A percentile compares a stretch with the other conserved stretches of the same genome.
phyloP scores from a whole-genome alignment of 2,797 vertebrate genomes.

The Anomalospiza imberbis region DNA sequence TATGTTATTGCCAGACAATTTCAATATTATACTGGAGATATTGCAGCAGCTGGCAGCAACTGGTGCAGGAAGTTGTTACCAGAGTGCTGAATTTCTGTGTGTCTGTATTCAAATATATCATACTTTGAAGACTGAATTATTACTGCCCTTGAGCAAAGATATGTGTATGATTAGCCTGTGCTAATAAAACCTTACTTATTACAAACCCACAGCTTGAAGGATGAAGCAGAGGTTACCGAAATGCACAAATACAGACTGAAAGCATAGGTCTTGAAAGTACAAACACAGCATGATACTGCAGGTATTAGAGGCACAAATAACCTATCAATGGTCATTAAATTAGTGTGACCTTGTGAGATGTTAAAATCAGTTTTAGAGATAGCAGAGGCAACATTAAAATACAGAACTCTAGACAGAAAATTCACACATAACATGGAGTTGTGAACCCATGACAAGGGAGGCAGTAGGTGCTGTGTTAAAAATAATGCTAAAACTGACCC shows the following conservation, averaged over 20 bases:
- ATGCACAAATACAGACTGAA: background rate
- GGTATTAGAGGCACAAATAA: background rate
- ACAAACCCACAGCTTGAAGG: slow-evolving; percentile 13
- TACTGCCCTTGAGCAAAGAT: slow-evolving; percentile 3
- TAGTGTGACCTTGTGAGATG: background rate
- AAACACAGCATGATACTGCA: background rate
- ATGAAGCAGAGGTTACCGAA: background rate
- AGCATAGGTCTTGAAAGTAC: background rate
- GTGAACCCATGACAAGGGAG: background rate
- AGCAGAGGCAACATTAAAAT: background rate
- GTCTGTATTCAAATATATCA: background rate
- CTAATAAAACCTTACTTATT: slow-evolving; percentile 40
- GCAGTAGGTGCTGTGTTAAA: background rate
- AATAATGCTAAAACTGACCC: background rate
- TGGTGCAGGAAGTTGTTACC: background rate
- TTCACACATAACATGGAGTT: background rate
- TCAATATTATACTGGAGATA: background rate
- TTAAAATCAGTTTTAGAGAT: background rate
- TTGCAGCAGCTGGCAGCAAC: background rate
- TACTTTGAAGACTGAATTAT: background rate
- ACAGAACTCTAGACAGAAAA: background rate
- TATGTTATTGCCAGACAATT: background rate
- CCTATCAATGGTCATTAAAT: background rate
- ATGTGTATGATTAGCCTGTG: background rate
- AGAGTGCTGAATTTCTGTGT: background rate